Percentiles rank a stretch among this genome's conserved stretches.
Evolutionary conservation across 2,113 vertebrate genomes (phyloP).

Genomic region (Butastur rufipennis): DNA sequence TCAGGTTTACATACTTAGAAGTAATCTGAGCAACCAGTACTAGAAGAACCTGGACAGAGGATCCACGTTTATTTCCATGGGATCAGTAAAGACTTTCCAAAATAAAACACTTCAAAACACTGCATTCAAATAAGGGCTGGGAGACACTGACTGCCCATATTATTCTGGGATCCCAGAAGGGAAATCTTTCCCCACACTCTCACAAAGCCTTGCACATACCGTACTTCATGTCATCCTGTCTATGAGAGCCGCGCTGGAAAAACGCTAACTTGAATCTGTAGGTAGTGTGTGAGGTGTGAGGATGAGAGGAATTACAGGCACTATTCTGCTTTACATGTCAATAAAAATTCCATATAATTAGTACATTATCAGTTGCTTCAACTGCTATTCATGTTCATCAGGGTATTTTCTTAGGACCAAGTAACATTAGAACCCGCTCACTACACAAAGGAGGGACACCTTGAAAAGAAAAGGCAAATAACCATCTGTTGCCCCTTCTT

Average conservation of each 20-base stretch:
- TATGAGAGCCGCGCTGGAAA: not conserved
- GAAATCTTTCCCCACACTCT: not conserved
- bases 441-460: not conserved
- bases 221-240: not conserved
- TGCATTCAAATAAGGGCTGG: not conserved
- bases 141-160: not conserved
- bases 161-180: not conserved
- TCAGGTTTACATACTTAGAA: not conserved
- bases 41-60: not conserved
- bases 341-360: not conserved
- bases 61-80: fast-evolving
- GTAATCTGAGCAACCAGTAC: not conserved
- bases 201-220: not conserved
- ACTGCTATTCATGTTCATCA: not conserved
- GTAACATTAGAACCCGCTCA: not conserved
- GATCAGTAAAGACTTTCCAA: not conserved
- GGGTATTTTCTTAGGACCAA: not conserved
- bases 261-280: not conserved
- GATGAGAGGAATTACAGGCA: not conserved
- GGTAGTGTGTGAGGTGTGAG: not conserved
- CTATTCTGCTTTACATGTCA: not conserved
- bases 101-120: not conserved
- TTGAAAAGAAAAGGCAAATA: not conserved
- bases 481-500: not conserved
- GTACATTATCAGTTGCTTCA: not conserved